Conservation (phyloP, 2,888 invertebrate species). For the Periphyllus acericola region DNA sequence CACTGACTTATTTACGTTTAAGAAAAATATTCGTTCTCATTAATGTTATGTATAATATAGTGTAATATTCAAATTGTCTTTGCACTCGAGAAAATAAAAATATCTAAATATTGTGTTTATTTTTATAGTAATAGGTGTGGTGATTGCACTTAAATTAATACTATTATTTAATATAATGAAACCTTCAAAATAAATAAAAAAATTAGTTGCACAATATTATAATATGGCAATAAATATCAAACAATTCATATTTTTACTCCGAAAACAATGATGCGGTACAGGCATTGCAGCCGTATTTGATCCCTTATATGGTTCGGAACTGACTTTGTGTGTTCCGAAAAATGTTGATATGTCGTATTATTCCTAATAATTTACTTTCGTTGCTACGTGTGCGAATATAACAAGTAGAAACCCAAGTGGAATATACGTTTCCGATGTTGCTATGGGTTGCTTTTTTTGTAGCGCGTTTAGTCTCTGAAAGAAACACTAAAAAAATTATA, state of each 20-base stretch:
- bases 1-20: too few species aligned
- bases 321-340: slow-evolving; percentile 24
- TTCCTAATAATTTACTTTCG: background rate
- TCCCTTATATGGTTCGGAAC: background rate
- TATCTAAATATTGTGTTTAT: too few species aligned
- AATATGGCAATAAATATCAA: slow-evolving; percentile 1
- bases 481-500: background rate
- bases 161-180: background rate
- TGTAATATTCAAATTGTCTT: too few species aligned
- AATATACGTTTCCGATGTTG: slow-evolving; percentile 2
- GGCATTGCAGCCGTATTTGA: background rate
- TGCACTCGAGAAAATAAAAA: too few species aligned
- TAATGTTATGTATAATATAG: too few species aligned
- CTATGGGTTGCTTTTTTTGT: slow-evolving; percentile 12
- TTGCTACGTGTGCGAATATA: slow-evolving; percentile 5
- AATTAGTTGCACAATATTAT: background rate
- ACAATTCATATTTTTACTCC: slow-evolving; percentile 23
- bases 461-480: background rate
- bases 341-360: background rate
- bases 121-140: too few species aligned
- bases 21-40: too few species aligned
- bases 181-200: slow-evolving; percentile 2
- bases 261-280: background rate
- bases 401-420: slow-evolving; percentile 12
- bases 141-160: too few species aligned